phyloP scores from a whole-genome alignment of 1,140 invertebrate species.

The Laupala kohalensis region DNA sequence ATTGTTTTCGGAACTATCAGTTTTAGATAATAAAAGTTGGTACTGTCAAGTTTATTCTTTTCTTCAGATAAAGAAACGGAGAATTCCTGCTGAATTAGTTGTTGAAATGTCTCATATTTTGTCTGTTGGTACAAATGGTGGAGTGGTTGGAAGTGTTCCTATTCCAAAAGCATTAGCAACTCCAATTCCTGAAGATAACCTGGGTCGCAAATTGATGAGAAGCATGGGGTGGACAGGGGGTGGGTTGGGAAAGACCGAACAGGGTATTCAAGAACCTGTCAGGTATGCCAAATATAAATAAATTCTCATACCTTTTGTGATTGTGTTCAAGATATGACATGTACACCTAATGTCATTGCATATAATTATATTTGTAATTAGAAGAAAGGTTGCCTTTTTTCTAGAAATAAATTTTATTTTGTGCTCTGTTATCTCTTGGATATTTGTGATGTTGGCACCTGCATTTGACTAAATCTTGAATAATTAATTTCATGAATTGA shows the following conservation, averaged over 20 bases:
- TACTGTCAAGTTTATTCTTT: neutral
- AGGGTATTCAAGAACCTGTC: slow-evolving; percentile 32
- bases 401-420: no score
- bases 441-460: no score
- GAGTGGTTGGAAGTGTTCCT: neutral
- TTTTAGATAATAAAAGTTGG: neutral
- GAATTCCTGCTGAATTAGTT: neutral
- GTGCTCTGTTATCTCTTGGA: no score
- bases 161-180: slow-evolving; percentile 12
- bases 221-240: slow-evolving; percentile 53
- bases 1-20: neutral
- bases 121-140: neutral
- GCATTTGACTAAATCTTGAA: no score
- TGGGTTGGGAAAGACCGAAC: slow-evolving; percentile 30
- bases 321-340: no score
- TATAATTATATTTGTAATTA: no score
- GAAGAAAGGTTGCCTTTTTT: no score
- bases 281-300: slow-evolving; percentile 20
- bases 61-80: neutral
- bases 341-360: no score
- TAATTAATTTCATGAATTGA: no score
- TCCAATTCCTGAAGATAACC: slow-evolving; percentile 35
- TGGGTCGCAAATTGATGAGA: slow-evolving; percentile 56
- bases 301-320: no score
- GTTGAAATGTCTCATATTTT: neutral